Evolutionary conservation across 2,113 vertebrate genomes (phyloP).

Genomic region (Okapia johnstoni): DNA sequence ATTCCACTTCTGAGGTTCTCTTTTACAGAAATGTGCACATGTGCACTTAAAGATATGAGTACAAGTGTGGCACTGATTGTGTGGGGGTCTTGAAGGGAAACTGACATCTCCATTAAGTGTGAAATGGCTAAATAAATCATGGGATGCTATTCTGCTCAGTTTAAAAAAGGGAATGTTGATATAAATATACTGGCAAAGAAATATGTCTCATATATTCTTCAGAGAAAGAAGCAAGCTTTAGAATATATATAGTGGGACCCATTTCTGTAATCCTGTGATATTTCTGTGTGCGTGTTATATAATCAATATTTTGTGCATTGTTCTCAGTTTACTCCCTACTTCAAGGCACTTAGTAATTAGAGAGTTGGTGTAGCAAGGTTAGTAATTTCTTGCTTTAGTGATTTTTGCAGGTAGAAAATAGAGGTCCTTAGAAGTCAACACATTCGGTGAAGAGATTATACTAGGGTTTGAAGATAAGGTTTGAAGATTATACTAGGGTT

Average conservation of each 20-base stretch:
- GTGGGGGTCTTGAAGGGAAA: background rate
- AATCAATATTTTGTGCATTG: background rate
- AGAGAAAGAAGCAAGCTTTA: background rate
- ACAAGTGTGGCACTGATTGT: background rate
- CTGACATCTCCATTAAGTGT: background rate
- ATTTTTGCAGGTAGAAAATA: background rate
- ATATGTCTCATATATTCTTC: background rate
- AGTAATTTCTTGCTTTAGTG: background rate
- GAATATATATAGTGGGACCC: background rate
- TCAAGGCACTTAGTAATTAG: background rate
- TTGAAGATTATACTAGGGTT: background rate
- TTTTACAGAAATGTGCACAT: background rate
- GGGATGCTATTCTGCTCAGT: background rate
- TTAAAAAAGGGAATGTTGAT: background rate
- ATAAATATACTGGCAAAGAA: background rate
- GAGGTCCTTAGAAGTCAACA: background rate
- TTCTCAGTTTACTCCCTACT: background rate
- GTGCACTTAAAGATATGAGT: background rate
- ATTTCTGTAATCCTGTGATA: background rate
- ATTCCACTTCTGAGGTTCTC: background rate
- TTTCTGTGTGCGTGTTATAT: too few species aligned
- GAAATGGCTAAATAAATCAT: background rate
- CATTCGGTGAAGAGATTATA: background rate
- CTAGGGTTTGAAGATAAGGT: background rate
- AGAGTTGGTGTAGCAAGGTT: too few species aligned